Percentiles rank a stretch among this genome's conserved stretches.
Evolutionary conservation across 2,113 vertebrate species (phyloP).

Genomic region (Tetrax tetrax): DNA sequence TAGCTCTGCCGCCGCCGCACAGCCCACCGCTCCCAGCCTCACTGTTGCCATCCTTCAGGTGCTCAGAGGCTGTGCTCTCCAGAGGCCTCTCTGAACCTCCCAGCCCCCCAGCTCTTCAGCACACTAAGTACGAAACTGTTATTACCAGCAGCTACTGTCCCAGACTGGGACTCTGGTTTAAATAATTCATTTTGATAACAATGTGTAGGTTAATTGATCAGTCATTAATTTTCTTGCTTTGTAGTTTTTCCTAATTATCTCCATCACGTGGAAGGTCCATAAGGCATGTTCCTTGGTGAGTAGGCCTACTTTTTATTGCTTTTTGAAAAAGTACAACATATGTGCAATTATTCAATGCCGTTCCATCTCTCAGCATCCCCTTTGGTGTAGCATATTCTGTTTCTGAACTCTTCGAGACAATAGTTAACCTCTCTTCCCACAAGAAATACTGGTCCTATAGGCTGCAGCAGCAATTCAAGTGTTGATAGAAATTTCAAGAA

Average conservation of each 20-base stretch:
- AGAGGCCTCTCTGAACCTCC: background rate
- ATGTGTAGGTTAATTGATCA: background rate
- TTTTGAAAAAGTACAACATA: background rate
- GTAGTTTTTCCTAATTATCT: background rate
- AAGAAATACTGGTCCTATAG: background rate
- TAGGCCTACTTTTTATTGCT: background rate
- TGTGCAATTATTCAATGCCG: background rate
- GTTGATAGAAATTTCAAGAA: background rate
- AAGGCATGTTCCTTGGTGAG: background rate
- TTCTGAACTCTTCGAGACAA: background rate
- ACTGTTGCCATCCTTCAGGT: background rate
- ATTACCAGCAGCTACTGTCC: background rate
- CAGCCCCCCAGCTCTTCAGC: background rate
- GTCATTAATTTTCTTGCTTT: background rate
- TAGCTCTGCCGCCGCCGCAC: background rate
- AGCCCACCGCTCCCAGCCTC: background rate
- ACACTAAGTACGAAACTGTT: background rate
- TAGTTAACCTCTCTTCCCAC: background rate
- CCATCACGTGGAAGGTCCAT: background rate
- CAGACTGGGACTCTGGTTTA: background rate
- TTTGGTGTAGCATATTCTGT: background rate
- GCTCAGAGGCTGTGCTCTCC: background rate
- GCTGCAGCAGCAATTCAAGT: background rate
- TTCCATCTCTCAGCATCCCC: background rate
- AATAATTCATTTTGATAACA: slow-evolving; percentile 28